These are phyloP conservation scores for Anastatus disparis DNA, from an alignment of 1,140 invertebrate genomes.

Conservation along the genomic window DNA sequence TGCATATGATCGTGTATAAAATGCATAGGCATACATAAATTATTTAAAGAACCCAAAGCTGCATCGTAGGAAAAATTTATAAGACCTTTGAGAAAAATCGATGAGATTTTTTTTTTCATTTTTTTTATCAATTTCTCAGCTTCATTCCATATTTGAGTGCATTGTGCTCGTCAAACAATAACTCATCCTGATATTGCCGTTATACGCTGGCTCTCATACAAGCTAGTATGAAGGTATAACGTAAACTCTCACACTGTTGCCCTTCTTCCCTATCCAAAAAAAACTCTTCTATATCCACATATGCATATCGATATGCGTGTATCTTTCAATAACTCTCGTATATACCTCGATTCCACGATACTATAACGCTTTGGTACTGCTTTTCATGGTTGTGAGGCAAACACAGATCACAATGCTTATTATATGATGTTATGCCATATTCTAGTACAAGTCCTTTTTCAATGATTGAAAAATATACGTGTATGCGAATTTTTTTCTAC, in stretches of 20 bases:
- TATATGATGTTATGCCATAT: conserved; percentile 15
- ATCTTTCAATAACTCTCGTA: conserved; percentile 36
- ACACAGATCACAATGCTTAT: conserved; percentile 25
- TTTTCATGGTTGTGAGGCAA: not conserved
- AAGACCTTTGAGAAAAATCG: conserved; percentile 46
- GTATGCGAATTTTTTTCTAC: no score
- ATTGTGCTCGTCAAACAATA: conserved; percentile 59
- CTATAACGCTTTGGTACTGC: no score
- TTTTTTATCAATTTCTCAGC: conserved; percentile 57
- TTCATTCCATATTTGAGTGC: conserved; percentile 58
- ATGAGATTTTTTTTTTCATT: conserved; percentile 40
- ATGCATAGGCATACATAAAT: conserved; percentile 2
- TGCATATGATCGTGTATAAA: not conserved
- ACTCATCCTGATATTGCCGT: conserved; percentile 59
- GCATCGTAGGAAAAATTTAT: conserved; percentile 46
- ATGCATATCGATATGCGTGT: conserved; percentile 44
- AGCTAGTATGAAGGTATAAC: no score
- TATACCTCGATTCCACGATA: not conserved
- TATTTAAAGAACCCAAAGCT: conserved; percentile 19
- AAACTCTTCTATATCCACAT: no score
- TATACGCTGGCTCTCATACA: conserved; percentile 31
- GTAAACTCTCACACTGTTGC: no score
- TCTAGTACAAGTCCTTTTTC: conserved; percentile 19
- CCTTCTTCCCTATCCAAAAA: no score
- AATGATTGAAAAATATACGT: conserved; percentile 20